Evolutionary conservation across 2,888 invertebrate species (phyloP).

Genomic region (Coenonympha glycerion): DNA sequence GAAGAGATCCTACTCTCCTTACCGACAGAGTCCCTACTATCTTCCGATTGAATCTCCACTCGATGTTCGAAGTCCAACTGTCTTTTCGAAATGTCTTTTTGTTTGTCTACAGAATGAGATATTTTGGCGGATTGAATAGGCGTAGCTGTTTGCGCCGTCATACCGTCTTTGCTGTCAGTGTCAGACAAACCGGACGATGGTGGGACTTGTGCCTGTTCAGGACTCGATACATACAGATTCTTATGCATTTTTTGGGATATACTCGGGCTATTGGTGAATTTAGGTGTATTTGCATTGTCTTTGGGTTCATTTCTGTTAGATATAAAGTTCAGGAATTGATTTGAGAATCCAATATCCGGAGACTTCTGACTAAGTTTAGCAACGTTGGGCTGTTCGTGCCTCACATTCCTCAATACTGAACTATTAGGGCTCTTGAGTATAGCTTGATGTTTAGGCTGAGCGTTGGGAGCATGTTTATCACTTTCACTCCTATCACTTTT

Average conservation of each 20-base stretch:
- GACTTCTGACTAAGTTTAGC: constrained; percentile 59
- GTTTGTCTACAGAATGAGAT: constrained; percentile 54
- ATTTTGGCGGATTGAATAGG: constrained; percentile 67
- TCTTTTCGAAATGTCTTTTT: constrained; percentile 68
- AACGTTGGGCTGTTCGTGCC: constrained; percentile 66
- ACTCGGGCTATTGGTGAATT: constrained; percentile 69
- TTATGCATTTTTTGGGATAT: constrained; percentile 73
- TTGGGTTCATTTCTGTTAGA: constrained; percentile 72
- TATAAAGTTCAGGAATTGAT: constrained; percentile 68
- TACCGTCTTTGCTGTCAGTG: constrained; percentile 68
- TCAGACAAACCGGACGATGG: constrained; percentile 70
- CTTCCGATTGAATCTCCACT: constrained; percentile 65
- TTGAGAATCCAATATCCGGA: constrained; percentile 68
- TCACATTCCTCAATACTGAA: constrained; percentile 60
- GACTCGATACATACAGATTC: constrained; percentile 70
- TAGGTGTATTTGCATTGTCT: constrained; percentile 72
- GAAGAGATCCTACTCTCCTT: constrained; percentile 69
- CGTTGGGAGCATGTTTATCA: constrained; percentile 43
- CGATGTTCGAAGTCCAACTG: constrained; percentile 70
- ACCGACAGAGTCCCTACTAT: constrained; percentile 68
- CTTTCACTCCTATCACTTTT: constrained; percentile 36
- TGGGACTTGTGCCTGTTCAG: constrained; percentile 71
- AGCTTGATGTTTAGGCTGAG: constrained; percentile 42
- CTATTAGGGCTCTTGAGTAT: constrained; percentile 55
- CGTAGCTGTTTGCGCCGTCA: constrained; percentile 62